Percentiles rank a stretch among this genome's conserved stretches.
Evolutionary conservation across 2,113 vertebrate species (phyloP).

Genomic region (human (Homo sapiens)): DNA sequence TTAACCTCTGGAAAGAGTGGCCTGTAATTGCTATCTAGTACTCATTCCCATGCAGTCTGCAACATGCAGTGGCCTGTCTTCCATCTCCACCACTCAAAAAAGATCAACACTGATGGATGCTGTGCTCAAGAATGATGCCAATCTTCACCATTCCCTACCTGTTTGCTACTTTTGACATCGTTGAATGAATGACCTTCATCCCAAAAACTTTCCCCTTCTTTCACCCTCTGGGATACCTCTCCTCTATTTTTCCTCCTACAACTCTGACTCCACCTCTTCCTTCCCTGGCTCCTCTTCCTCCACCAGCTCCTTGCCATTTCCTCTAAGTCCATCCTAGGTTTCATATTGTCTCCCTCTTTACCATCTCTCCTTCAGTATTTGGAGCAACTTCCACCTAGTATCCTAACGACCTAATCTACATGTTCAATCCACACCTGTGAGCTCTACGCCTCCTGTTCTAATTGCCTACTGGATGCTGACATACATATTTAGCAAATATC

Average conservation of each 20-base stretch:
- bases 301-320: neutral
- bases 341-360: neutral
- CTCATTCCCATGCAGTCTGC: neutral
- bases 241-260: neutral
- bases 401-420: neutral
- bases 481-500: neutral
- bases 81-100: neutral
- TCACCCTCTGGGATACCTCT: neutral
- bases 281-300: neutral
- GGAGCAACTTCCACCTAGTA: neutral
- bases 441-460: neutral
- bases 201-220: neutral
- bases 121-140: neutral
- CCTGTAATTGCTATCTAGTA: neutral
- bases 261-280: neutral
- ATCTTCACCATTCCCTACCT: neutral
- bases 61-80: neutral
- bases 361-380: neutral
- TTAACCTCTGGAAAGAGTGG: neutral
- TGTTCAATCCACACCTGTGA: neutral
- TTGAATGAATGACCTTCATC: neutral
- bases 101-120: neutral
- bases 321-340: neutral
- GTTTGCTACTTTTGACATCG: neutral
- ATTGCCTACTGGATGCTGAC: neutral